Evolutionary conservation across 2,797 vertebrate genomes (phyloP), one percentile per base, ranked within the genome.

Genomic region (Lithobates sylvaticus): DNA sequence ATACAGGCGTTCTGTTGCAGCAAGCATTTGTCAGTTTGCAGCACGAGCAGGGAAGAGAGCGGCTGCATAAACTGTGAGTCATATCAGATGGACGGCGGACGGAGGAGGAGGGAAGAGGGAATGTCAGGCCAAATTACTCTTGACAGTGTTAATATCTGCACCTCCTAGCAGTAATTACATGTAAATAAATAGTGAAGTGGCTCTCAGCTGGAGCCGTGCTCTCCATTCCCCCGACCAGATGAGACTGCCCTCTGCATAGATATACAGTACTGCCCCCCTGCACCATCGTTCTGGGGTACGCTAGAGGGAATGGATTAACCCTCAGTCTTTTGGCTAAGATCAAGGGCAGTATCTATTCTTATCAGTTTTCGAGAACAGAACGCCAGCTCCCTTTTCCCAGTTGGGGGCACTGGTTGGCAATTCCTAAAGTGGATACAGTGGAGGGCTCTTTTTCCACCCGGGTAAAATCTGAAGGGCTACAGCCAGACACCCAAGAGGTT

Each of bases 71-170:
- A 54, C 34, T n/a, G 78, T 70, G 39, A 36, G 16, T 68, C 36
- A 44, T 36, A 34, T 79, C 27, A 69, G 65, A 69, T 1, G 78
- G 64, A 69, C 27, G 39, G 83, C 92, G 32, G 32, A 4, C 29
- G 94, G 91, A 93, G 95, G 96, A 94, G 97, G 74, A 96, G 95
- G 92, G 93, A 92, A 94, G 95, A 77, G 98, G 95, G 97, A 98
- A 98, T 99, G 98, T 99, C 98, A 99, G 97, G 97, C 98, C 97
- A 99, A 99, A 99, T 99, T 98, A 97, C 97, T 99, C 96, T 97
- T 99, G 98, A 99, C 98, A 99, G 97, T 96, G 96, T 96, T 99
- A 99, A 99, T 99, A 97, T 98, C 96, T 94, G 96, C 97, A 97
- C 97, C 97, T 98, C 97, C 97, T 97, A 96, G 97, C 95, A 95